Evolutionary conservation across 2,888 invertebrate species (phyloP).

Genomic region (Drosophila percnosoma): DNA sequence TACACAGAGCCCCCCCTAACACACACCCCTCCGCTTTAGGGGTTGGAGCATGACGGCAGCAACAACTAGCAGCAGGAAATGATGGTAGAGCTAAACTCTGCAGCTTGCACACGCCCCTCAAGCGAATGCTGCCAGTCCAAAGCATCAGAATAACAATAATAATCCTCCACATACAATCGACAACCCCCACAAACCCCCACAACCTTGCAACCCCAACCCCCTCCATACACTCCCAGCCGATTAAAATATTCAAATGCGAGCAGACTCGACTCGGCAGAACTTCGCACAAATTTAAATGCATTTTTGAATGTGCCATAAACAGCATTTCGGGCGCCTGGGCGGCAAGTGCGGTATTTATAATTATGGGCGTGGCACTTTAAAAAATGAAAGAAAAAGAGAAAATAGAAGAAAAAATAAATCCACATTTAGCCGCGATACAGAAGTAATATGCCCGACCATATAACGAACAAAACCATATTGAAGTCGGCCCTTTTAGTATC

Average conservation of each 20-base stretch:
- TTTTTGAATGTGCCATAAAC: conserved; percentile 72
- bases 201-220: too few relatives aligned
- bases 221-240: conserved; percentile 28
- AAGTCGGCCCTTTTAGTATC: conserved; percentile 25
- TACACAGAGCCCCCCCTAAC: background rate
- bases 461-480: conserved; percentile 19
- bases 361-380: conserved; percentile 31
- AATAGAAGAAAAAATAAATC: background rate
- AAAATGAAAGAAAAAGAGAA: background rate
- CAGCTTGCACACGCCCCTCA: conserved; percentile 49
- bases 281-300: conserved; percentile 72
- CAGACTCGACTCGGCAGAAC: conserved; percentile 24
- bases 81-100: conserved; percentile 40
- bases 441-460: conserved; percentile 12
- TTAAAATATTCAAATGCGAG: conserved; percentile 74
- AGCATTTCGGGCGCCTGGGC: conserved; percentile 36
- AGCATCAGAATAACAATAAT: conserved; percentile 43
- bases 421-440: conserved; percentile 23
- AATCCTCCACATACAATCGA: conserved; percentile 8
- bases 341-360: conserved; percentile 17
- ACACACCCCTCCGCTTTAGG: conserved; percentile 13
- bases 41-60: conserved; percentile 25
- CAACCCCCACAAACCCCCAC: background rate
- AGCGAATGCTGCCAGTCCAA: conserved; percentile 52
- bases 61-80: conserved; percentile 23